Percentiles rank a stretch among this genome's conserved stretches.
phyloP scores from a whole-genome alignment of 2,797 vertebrate species.

The Alfaro cultratus region DNA sequence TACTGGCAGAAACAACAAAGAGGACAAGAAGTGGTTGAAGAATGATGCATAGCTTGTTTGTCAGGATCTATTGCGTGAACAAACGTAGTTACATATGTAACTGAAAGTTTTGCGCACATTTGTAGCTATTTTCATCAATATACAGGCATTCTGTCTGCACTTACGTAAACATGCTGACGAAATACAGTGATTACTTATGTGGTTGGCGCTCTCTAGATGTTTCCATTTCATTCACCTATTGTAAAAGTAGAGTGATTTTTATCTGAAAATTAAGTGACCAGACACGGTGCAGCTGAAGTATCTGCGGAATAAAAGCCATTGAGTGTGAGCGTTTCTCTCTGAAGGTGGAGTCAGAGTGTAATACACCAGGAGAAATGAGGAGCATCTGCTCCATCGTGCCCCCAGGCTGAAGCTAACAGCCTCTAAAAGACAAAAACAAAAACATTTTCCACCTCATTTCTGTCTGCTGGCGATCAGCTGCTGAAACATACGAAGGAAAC shows the following conservation, averaged over 20 bases:
- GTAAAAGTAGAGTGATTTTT: not conserved
- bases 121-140: not conserved
- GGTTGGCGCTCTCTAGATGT: not conserved
- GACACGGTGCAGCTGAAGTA: not conserved
- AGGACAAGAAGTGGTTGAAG: too few species aligned
- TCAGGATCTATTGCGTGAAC: too few species aligned
- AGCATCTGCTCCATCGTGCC: constrained; percentile 25
- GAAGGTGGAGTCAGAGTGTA: not conserved
- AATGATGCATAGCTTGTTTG: too few species aligned
- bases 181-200: not conserved
- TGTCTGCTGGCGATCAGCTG: constrained; percentile 12
- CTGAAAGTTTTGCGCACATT: too few species aligned
- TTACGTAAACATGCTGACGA: not conserved
- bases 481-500: constrained; percentile 1
- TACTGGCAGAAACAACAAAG: too few species aligned
- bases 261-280: not conserved
- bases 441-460: constrained; percentile 39
- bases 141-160: not conserved
- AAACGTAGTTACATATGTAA: too few species aligned
- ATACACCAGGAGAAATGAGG: not conserved
- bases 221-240: not conserved
- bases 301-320: not conserved
- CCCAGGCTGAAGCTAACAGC: constrained; percentile 33
- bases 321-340: not conserved
- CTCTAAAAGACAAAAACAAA: constrained; percentile 40